These are phyloP conservation scores for Nephotettix cincticeps DNA, from an alignment of 1,140 invertebrate species.

Conservation along the genomic window DNA sequence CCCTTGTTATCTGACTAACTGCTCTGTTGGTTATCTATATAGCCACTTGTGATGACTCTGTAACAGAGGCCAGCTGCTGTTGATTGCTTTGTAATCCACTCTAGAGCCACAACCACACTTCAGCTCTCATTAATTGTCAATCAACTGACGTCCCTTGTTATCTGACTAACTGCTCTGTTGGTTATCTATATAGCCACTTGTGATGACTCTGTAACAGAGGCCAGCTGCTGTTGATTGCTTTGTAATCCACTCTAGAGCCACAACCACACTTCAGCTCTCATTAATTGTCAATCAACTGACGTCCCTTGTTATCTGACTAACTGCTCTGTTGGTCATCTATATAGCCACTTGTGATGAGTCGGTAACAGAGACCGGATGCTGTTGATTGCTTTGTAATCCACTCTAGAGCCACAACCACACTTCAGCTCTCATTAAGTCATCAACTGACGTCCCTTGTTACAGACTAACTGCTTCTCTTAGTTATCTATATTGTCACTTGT, in stretches of 20 bases:
- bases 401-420: neutral
- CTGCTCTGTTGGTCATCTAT: no score
- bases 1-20: neutral
- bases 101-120: neutral
- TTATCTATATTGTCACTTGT: no score
- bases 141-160: neutral
- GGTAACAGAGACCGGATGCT: neutral
- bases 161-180: neutral
- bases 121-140: neutral
- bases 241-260: neutral
- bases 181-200: no score
- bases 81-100: neutral
- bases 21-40: no score
- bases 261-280: neutral
- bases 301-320: neutral
- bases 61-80: neutral
- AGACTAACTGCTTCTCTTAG: neutral
- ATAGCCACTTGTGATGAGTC: no score
- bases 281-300: slow-evolving; percentile 1
- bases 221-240: slow-evolving; percentile 5
- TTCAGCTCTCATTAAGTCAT: neutral
- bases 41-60: neutral
- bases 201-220: neutral
- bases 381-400: slow-evolving; percentile 7
- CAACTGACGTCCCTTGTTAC: neutral